These are phyloP conservation scores for Steinernema carpocapsae DNA, from an alignment of 2,888 invertebrate species.

Conservation along the genomic window DNA sequence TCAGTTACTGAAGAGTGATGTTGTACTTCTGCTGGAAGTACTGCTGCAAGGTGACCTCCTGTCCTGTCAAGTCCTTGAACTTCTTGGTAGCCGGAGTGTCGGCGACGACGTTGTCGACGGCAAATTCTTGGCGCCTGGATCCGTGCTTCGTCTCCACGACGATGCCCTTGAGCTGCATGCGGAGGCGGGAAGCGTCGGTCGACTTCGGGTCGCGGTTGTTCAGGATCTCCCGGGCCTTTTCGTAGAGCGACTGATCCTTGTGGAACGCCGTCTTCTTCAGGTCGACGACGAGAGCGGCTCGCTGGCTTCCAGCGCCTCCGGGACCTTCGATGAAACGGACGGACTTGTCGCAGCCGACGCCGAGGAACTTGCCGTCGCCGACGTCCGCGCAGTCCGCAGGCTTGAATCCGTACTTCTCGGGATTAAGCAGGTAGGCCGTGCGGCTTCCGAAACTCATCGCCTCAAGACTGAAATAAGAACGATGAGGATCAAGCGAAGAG, in stretches of 20 bases:
- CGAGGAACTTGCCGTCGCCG: background rate
- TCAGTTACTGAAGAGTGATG: background rate
- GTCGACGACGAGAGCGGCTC: constrained; percentile 43
- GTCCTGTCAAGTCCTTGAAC: constrained; percentile 34
- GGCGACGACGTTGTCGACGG: constrained; percentile 30
- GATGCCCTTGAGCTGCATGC: constrained; percentile 37
- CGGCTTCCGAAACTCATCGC: background rate
- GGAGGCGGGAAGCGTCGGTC: constrained; percentile 1
- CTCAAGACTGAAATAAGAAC: background rate
- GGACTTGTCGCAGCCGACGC: constrained; percentile 42
- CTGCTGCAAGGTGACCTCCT: constrained; percentile 40
- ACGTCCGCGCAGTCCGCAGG: background rate
- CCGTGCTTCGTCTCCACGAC: constrained; percentile 4
- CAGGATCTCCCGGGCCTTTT: constrained; percentile 39
- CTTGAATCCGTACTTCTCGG: background rate
- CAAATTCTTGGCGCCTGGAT: constrained; percentile 13
- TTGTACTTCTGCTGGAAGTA: constrained; percentile 46
- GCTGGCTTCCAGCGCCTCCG: constrained; percentile 38
- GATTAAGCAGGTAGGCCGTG: background rate
- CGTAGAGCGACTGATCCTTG: constrained; percentile 21
- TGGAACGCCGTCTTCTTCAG: constrained; percentile 41
- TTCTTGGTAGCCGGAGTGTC: constrained; percentile 19
- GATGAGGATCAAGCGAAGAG: background rate
- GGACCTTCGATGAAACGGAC: constrained; percentile 45
- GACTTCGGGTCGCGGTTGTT: background rate